Evolutionary conservation across 2,113 vertebrate genomes (phyloP), one percentile per base, ranked within the genome.

Genomic region (Oncorhynchus gorbuscha): DNA sequence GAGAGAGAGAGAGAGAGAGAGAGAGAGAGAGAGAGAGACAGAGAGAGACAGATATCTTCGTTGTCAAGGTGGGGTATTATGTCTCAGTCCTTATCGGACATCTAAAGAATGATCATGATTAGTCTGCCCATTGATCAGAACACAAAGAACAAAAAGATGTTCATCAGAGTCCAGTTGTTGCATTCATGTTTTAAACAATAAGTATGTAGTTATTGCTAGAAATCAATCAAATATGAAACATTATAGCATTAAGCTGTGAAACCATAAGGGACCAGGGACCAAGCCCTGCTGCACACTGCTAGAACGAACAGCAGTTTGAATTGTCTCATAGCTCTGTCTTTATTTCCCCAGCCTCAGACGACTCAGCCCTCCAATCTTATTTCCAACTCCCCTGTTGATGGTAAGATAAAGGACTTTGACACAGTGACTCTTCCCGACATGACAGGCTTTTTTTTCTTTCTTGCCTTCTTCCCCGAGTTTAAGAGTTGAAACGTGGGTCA

Each of bases 401-500:
- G 76, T 73, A 79, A 83, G 86, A 83, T 88, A 88, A 83, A 88
- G 80, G 72, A 79, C 78, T 84, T 85, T 87, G 84, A 90, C 85
- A 75, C 71, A 76, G 74, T 79, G 77, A 87, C 83, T 86, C 83
- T 80, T 88, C 83, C 85, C 74, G 73, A 87, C 82, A 85, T 82
- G 83, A 92, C 87, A 86, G 81, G 70, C 80, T 78, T 81, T 84
- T 84, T 84, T 82, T 77, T 77, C 77, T 82, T 75, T 72, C 39
- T 74, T 74, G 77, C 83, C 28, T 5, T 77, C 78, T 82, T 77
- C 74, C 58, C 73, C 75, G 84, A 89, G 92, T 90, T 91, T 86
- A 87, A 94, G 94, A 96, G 95, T 96, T 97, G 97, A 97, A 95
- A 95, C 92, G 84, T 89, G 94, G 97, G 97, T 97, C 97, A 97